A percentile compares a stretch with the other conserved stretches of the same genome.
Evolutionary conservation across 2,888 invertebrate genomes (phyloP).

Genomic region (Caprella mutica): DNA sequence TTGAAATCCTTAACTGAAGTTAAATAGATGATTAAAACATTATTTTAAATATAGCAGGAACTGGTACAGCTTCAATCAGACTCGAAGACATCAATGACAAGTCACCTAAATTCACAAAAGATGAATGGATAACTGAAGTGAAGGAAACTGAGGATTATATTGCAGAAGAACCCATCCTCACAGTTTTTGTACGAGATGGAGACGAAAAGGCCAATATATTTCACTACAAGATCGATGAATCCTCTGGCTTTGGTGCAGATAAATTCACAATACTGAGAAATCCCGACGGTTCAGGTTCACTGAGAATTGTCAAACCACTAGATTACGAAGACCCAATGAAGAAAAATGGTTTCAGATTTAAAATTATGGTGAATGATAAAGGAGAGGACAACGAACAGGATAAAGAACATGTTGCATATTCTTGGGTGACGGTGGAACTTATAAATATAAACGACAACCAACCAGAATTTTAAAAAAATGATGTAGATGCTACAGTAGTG

Average conservation of each 20-base stretch:
- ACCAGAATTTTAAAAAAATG: conserved; percentile 84
- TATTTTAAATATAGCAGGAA: too few species aligned
- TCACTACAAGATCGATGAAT: conserved; percentile 82
- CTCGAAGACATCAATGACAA: conserved; percentile 97
- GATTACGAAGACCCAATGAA: conserved; percentile 91
- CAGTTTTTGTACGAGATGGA: conserved; percentile 88
- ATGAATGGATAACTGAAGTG: conserved; percentile 90
- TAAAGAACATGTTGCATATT: conserved; percentile 91
- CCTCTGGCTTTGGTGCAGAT: conserved; percentile 88
- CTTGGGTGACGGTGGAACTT: conserved; percentile 85
- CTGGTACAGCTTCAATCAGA: conserved; percentile 86
- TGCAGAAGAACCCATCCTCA: conserved; percentile 82
- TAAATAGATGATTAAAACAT: too few species aligned
- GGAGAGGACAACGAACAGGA: conserved; percentile 92
- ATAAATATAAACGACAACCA: conserved; percentile 90
- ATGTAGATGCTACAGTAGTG: conserved; percentile 72
- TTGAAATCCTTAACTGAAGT: too few species aligned
- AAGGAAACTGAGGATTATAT: conserved; percentile 88
- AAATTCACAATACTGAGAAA: conserved; percentile 94
- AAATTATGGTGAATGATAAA: conserved; percentile 50
- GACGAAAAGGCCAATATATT: conserved; percentile 94
- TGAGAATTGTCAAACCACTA: conserved; percentile 87
- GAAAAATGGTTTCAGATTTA: conserved; percentile 87
- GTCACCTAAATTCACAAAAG: conserved; percentile 92
- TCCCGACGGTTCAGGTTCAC: conserved; percentile 86